phyloP scores from a whole-genome alignment of 2,113 vertebrate genomes.

The Leuciscus idus region DNA sequence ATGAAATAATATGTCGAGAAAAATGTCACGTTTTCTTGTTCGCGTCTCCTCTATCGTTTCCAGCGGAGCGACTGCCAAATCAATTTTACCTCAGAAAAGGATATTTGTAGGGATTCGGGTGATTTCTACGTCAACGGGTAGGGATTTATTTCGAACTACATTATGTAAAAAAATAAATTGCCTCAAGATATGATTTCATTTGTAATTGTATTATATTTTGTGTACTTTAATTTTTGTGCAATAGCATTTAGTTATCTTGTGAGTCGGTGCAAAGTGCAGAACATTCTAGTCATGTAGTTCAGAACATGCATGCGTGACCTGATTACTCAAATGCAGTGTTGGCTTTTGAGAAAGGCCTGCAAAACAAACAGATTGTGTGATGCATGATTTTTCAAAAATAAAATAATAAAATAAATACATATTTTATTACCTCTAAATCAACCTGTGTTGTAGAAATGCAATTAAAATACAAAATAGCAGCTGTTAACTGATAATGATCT shows the following conservation, averaged over 20 bases:
- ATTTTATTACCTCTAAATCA: no score
- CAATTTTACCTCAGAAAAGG: slow-evolving; percentile 51
- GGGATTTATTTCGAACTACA: not conserved
- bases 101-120: slow-evolving; percentile 51
- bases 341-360: not conserved
- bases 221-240: not conserved
- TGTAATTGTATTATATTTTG: not conserved
- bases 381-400: not conserved
- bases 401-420: not conserved
- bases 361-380: not conserved
- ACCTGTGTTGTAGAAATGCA: not conserved
- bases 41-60: slow-evolving; percentile 61
- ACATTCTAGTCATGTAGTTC: slow-evolving; percentile 1
- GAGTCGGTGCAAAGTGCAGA: not conserved
- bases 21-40: slow-evolving; percentile 71
- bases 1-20: slow-evolving; percentile 19
- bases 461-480: no score
- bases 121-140: slow-evolving; percentile 69
- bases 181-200: not conserved
- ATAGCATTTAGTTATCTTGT: not conserved
- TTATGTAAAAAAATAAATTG: not conserved
- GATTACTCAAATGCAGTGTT: not conserved
- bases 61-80: slow-evolving; percentile 32
- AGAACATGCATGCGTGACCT: slow-evolving; percentile 9
- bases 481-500: no score